Conservation (phyloP, 2,888 invertebrate species). For the Caenorhabditis becei region DNA sequence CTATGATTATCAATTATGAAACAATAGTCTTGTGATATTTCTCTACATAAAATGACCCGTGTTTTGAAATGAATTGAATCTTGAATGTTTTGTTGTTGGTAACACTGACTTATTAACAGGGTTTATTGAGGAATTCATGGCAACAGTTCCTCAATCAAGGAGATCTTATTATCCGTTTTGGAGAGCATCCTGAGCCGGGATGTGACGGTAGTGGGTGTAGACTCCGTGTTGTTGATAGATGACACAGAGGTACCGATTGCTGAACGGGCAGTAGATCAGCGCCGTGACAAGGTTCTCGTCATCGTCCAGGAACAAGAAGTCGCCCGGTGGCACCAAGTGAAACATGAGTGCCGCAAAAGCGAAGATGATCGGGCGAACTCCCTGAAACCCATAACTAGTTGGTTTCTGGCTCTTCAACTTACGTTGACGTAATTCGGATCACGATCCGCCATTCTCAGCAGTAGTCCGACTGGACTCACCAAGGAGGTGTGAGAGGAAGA, state of each 20-base stretch:
- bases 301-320: conserved; percentile 25
- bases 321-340: conserved; percentile 16
- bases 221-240: conserved; percentile 19
- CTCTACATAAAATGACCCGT: background rate
- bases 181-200: conserved; percentile 7
- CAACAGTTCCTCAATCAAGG: background rate
- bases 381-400: conserved; percentile 1
- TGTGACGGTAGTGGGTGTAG: conserved; percentile 28
- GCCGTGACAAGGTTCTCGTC: conserved; percentile 22
- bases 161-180: conserved; percentile 8
- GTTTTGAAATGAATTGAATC: background rate
- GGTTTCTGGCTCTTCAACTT: background rate
- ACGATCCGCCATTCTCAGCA: background rate
- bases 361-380: conserved; percentile 14
- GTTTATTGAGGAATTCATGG: background rate
- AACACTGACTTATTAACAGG: background rate
- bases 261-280: conserved; percentile 5
- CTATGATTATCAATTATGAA: conserved; percentile 8
- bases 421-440: conserved; percentile 12
- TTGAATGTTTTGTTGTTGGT: too few species aligned
- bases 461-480: background rate
- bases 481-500: background rate
- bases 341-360: conserved; percentile 14
- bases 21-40: conserved; percentile 14
- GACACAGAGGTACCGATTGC: conserved; percentile 22